Percentiles rank a stretch among this genome's conserved stretches.
phyloP scores from a whole-genome alignment of 2,888 invertebrate genomes.

The Cephus runcator region DNA sequence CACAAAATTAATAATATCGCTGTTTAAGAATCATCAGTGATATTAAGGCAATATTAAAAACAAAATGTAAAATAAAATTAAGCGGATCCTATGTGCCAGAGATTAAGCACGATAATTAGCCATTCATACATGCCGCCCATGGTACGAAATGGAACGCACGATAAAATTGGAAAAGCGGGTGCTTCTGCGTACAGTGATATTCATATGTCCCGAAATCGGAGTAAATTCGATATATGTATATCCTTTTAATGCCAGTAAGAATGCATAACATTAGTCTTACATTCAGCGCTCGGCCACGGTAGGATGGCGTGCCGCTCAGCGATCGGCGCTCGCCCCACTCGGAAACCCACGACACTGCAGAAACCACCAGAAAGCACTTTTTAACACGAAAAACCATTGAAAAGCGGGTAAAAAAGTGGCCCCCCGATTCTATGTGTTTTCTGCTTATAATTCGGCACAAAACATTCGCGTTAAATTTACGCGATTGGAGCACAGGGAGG shows the following conservation, averaged over 20 bases:
- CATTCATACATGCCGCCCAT: not conserved
- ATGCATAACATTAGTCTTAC: not conserved
- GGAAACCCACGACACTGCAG: slow-evolving; percentile 30
- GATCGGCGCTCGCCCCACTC: slow-evolving; percentile 43
- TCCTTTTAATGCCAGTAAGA: not conserved
- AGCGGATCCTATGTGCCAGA: not conserved
- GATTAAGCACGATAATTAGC: not conserved
- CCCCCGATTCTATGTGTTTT: not conserved
- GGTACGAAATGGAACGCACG: not conserved
- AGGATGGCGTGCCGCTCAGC: slow-evolving; percentile 59
- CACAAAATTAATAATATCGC: not conserved
- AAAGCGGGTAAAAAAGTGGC: not conserved
- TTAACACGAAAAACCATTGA: slow-evolving; percentile 24
- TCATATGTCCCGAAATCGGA: not conserved
- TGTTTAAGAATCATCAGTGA: not conserved
- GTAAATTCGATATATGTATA: not conserved
- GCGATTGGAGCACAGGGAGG: not conserved
- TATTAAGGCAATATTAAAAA: not conserved
- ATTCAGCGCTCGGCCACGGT: slow-evolving; percentile 36
- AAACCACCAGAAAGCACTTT: slow-evolving; percentile 34
- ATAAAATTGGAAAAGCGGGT: not conserved
- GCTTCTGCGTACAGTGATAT: not conserved
- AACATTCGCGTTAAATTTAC: not conserved
- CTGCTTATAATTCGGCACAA: not conserved
- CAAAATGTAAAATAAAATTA: not conserved